Evolutionary conservation across 2,888 invertebrate species (phyloP), one percentile per base, ranked within the genome.

Genomic region (Axea sp.): DNA sequence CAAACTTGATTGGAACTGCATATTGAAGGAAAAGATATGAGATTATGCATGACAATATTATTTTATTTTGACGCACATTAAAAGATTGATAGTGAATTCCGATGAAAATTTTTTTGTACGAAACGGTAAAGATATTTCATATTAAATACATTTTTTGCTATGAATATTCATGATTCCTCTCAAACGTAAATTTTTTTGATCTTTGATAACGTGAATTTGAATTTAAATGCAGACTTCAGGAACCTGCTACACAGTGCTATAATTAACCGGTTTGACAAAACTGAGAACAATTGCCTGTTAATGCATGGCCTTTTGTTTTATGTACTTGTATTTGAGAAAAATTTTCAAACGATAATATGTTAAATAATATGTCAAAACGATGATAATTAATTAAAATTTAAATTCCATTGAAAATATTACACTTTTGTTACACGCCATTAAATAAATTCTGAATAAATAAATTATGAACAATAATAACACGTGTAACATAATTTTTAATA

Each of bases 161-260:
- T 60, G 30, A 60, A 60, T 60, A 60, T 60, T 47, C 60, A 60
- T 49, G n/a, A 4, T 11, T n/a, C 22, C 37, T 11, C 39, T 60
- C 17, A 35, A 49, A 59, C 47, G 30, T 14, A 49, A 47, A 47
- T 39, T 33, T 47, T 60, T 47, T 60, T 49, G 19, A 60, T 14
- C 22, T 49, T 22, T 39, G 39, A 47, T 37, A 39, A 8, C 15
- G 15, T 12, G 30, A 28, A 60, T 60, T 47, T 60, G 30, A 60
- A 60, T 60, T 60, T 22, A 39, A 60, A 60, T 45, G 17, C 11
- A 17, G 15, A 28, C 43, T 55, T 41, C 41, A 22, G 57, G 22
- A 33, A 37, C 17, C 4, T 9, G 47, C 37, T 19, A 22, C 14
- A n/a, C 35, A 28, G 30, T 60, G 39, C 37, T 60, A 47, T 47